Conservation (phyloP, 2,113 vertebrate species). For the Benitochromis conjunctus region DNA sequence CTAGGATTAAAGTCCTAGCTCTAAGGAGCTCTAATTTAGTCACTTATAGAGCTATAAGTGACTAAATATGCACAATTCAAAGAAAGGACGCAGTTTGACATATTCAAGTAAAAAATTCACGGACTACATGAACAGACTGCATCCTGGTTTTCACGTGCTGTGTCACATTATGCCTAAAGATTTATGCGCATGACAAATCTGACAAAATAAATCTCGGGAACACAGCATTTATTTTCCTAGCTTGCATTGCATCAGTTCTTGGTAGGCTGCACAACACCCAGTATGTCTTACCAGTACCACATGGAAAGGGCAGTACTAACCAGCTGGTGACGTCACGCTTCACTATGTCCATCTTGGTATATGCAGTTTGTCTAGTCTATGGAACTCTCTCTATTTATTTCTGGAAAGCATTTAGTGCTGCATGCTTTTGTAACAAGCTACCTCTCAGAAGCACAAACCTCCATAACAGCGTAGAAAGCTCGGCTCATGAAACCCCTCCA, state of each 20-base stretch:
- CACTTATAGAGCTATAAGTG: too few species aligned
- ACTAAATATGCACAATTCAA: too few species aligned
- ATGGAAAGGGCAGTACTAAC: neutral
- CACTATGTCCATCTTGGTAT: neutral
- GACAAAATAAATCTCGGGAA: too few species aligned
- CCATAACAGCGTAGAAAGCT: constrained; percentile 83
- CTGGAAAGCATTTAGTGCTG: neutral
- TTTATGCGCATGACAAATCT: too few species aligned
- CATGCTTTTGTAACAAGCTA: neutral
- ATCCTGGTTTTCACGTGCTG: too few species aligned
- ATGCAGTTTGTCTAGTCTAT: neutral
- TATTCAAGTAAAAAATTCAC: too few species aligned
- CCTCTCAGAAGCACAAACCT: constrained; percentile 73
- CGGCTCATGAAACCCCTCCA: constrained; percentile 90
- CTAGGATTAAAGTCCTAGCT: too few species aligned
- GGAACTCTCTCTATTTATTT: neutral
- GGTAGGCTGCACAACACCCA: neutral
- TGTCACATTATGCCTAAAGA: too few species aligned
- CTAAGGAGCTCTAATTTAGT: too few species aligned
- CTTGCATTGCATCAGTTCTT: neutral
- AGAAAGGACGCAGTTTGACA: too few species aligned
- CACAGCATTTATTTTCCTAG: too few species aligned
- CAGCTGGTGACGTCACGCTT: neutral
- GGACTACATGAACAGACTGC: too few species aligned
- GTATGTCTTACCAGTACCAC: neutral